Evolutionary conservation across 37 sponge, comb jelly and placozoan species (phyloP).

Genomic region (Halisarca cf. caerulea): DNA sequence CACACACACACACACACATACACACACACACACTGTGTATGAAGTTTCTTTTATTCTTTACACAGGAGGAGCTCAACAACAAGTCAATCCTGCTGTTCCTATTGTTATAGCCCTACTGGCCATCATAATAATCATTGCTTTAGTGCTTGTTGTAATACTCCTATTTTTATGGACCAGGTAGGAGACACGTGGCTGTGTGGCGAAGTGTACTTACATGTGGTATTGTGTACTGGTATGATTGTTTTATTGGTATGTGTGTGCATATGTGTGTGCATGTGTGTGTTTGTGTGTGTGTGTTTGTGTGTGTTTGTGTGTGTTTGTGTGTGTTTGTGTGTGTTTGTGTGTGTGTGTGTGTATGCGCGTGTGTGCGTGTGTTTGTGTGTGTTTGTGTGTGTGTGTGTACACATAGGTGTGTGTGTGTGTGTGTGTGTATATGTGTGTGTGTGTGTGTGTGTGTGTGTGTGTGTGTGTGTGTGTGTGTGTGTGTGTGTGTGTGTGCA

Average conservation of each 20-base stretch:
- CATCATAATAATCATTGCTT: background rate
- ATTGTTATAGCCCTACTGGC: background rate
- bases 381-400: too few species aligned
- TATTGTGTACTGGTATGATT: too few species aligned
- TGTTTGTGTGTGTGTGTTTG: background rate
- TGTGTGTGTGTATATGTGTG: too few species aligned
- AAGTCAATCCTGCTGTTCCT: too few species aligned
- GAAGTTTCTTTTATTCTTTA: too few species aligned
- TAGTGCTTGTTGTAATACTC: background rate
- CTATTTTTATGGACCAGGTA: background rate
- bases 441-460: background rate
- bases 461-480: background rate
- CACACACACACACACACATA: too few species aligned
- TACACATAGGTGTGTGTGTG: background rate
- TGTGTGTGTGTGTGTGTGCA: background rate
- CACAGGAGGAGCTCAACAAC: too few species aligned
- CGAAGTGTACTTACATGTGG: too few species aligned
- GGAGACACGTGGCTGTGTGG: too few species aligned
- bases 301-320: background rate
- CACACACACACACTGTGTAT: too few species aligned
- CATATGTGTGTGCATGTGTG: background rate
- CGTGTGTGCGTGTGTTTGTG: too few species aligned
- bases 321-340: background rate
- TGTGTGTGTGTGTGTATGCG: background rate
- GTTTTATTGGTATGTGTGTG: too few species aligned